Evolutionary conservation across 2,797 vertebrate genomes (phyloP).

Genomic region (Tolypeutes matacus): DNA sequence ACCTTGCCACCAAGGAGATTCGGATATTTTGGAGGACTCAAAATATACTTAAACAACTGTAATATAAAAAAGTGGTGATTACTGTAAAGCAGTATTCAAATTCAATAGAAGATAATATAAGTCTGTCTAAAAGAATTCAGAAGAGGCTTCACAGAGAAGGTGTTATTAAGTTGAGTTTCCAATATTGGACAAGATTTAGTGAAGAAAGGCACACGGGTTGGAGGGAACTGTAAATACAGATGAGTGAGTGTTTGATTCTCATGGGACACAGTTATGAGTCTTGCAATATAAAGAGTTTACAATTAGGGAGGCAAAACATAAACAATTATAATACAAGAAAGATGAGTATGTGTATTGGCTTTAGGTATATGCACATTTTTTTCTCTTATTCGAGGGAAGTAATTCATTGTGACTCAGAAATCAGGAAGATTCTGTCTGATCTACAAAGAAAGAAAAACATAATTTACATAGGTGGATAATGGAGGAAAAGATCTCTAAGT

Average conservation of each 20-base stretch:
- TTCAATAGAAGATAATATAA: background rate
- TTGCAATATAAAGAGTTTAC: background rate
- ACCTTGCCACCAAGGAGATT: background rate
- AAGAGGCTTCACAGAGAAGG: background rate
- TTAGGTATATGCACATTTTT: background rate
- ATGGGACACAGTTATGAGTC: background rate
- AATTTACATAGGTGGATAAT: background rate
- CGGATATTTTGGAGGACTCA: background rate
- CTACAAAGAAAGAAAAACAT: background rate
- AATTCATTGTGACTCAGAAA: background rate
- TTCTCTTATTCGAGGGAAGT: background rate
- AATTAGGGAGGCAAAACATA: background rate
- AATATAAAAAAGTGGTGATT: background rate
- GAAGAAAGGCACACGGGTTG: fast-evolving
- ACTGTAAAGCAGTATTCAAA: background rate
- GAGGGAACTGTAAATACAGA: fast-evolving
- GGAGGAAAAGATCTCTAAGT: background rate
- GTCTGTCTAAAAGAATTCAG: background rate
- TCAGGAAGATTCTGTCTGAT: background rate
- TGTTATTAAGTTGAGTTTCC: background rate
- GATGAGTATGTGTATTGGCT: background rate
- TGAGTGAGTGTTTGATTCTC: background rate
- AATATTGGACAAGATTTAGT: background rate
- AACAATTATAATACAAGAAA: background rate
- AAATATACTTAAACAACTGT: background rate